These are phyloP conservation scores for Latheticus oryzae DNA, from an alignment of 2,888 invertebrate genomes.

Conservation along the genomic window DNA sequence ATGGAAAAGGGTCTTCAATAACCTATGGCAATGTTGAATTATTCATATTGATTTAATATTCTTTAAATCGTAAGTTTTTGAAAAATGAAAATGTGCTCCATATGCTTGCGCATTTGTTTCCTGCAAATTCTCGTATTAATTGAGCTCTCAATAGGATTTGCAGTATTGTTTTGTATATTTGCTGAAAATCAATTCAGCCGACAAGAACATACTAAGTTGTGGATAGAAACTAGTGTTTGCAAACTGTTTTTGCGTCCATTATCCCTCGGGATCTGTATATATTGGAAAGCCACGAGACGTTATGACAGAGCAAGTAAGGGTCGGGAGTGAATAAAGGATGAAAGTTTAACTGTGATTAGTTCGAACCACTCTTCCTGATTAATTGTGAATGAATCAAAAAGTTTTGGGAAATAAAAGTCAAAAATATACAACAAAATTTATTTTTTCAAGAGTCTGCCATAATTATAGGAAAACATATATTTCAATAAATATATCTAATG, in stretches of 20 bases:
- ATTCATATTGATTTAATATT: no score
- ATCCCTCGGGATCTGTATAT: constrained; percentile 43
- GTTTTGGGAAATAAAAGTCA: constrained; percentile 3
- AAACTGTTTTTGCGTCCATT: constrained; percentile 47
- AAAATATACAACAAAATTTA: constrained; percentile 29
- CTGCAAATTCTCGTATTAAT: background rate
- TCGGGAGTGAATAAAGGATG: constrained; percentile 6
- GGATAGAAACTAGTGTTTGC: constrained; percentile 45
- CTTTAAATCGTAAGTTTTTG: no score
- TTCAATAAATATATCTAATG: constrained; percentile 31
- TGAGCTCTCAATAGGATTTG: no score
- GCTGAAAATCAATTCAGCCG: constrained; percentile 17
- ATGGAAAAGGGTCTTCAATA: no score
- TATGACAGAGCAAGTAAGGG: constrained; percentile 26
- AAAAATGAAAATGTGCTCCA: no score
- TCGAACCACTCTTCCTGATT: constrained; percentile 6
- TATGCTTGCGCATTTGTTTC: constrained; percentile 1
- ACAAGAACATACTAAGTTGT: constrained; percentile 40
- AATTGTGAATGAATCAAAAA: background rate
- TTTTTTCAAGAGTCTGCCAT: constrained; percentile 17
- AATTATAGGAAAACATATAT: constrained; percentile 21
- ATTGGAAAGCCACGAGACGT: constrained; percentile 40
- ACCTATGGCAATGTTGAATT: no score
- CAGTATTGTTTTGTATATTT: no score
- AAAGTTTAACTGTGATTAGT: constrained; percentile 22